A percentile compares a stretch with the other conserved stretches of the same genome.
phyloP scores from a whole-genome alignment of 2,113 vertebrate species.

The Notechis scutatus region DNA sequence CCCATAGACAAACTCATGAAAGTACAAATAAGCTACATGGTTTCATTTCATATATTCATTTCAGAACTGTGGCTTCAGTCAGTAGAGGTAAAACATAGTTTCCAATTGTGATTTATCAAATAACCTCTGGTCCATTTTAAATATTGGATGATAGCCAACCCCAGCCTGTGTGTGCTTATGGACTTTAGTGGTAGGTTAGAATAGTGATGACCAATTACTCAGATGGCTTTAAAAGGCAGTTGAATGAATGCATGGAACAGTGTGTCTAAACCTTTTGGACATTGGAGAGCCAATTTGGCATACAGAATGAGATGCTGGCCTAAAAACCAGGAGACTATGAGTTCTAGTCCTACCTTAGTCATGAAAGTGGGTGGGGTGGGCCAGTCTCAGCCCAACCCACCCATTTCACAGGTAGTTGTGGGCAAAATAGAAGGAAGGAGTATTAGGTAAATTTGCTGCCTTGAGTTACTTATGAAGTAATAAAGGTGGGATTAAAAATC shows the following conservation, averaged over 20 bases:
- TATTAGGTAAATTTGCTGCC: no score
- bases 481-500: no score
- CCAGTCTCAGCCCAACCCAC: no score
- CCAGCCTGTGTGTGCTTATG: neutral
- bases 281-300: no score
- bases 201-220: neutral
- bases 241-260: neutral
- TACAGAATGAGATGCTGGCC: no score
- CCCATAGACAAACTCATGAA: neutral
- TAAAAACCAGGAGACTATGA: no score
- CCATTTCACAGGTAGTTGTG: no score
- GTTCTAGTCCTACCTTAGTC: no score
- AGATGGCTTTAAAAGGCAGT: neutral
- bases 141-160: neutral
- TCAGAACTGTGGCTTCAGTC: neutral
- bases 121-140: neutral
- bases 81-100: neutral
- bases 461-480: no score
- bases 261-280: no score
- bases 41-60: neutral
- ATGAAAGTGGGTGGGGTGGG: no score
- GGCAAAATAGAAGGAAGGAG: no score
- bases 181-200: neutral
- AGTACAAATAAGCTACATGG: neutral
- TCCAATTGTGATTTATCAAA: neutral